These are phyloP conservation scores for Bradysia coprophila DNA, from an alignment of 1,140 invertebrate genomes.

Conservation along the genomic window DNA sequence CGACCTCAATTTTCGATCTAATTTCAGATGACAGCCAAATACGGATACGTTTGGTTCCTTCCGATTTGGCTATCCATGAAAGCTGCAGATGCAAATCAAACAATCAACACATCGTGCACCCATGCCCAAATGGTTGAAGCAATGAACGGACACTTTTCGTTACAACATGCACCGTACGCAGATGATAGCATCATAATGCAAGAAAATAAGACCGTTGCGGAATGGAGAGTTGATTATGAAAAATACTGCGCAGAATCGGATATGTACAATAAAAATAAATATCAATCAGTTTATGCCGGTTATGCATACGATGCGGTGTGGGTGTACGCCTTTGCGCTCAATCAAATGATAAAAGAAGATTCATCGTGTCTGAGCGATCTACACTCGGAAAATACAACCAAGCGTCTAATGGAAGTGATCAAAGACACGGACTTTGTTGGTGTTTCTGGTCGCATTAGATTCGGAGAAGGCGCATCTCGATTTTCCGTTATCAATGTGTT, in stretches of 20 bases:
- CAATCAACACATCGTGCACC: slow-evolving; percentile 9
- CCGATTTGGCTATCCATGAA: slow-evolving; percentile 46
- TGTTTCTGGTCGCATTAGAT: slow-evolving; percentile 56
- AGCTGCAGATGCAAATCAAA: slow-evolving; percentile 27
- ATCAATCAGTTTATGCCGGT: slow-evolving; percentile 42
- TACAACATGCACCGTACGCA: slow-evolving; percentile 49
- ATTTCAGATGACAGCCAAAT: slow-evolving; percentile 32
- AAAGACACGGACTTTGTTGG: slow-evolving; percentile 48
- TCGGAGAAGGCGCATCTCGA: slow-evolving; percentile 45
- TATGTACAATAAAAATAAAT: slow-evolving; percentile 6
- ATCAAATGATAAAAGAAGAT: slow-evolving; percentile 9
- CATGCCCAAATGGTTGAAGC: slow-evolving; percentile 4
- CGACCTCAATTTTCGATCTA: neutral
- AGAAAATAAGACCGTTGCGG: slow-evolving; percentile 36
- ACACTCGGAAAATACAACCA: slow-evolving; percentile 19
- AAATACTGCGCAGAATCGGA: no score
- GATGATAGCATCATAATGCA: slow-evolving; percentile 39
- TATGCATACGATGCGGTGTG: slow-evolving; percentile 73
- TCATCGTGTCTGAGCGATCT: slow-evolving; percentile 15
- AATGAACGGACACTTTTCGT: slow-evolving; percentile 48
- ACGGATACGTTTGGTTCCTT: slow-evolving; percentile 71
- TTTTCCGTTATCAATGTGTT: slow-evolving; percentile 46
- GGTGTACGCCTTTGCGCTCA: slow-evolving; percentile 51
- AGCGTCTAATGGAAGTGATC: slow-evolving; percentile 32
- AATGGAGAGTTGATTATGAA: slow-evolving; percentile 34